Evolutionary conservation across 2,797 vertebrate species (phyloP).

Genomic region (Rhodeus uyekii): DNA sequence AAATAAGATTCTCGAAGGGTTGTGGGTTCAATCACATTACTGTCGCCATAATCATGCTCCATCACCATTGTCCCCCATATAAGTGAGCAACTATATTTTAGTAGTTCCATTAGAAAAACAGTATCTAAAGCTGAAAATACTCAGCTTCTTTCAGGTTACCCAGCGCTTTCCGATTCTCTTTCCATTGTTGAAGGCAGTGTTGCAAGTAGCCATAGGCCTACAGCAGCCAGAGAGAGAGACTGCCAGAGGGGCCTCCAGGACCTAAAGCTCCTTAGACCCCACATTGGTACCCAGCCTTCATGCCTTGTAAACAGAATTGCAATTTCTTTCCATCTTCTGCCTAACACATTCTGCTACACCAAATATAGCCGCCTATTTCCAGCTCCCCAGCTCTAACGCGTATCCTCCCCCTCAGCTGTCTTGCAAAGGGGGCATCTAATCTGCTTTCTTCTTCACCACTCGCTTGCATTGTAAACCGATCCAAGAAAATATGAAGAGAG

Average conservation of each 20-base stretch:
- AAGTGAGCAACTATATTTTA: neutral
- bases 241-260: conserved; percentile 37
- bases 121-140: neutral
- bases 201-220: conserved; percentile 1
- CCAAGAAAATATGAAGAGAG: conserved; percentile 53
- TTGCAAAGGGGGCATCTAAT: conserved; percentile 59
- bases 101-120: neutral
- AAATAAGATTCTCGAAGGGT: neutral
- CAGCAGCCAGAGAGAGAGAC: conserved; percentile 25
- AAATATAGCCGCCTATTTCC: conserved; percentile 68
- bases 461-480: conserved; percentile 57
- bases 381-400: conserved; percentile 58
- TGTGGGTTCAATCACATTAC: neutral
- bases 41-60: neutral
- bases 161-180: neutral
- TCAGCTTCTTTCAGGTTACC: neutral
- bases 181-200: conserved; percentile 33
- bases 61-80: neutral
- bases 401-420: conserved; percentile 66
- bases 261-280: conserved; percentile 38
- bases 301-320: conserved; percentile 56
- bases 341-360: conserved; percentile 57
- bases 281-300: conserved; percentile 48
- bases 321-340: conserved; percentile 50
- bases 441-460: conserved; percentile 55